Base-by-base conservation (phyloP, 2,888 invertebrate species). In the Dyspetes luteomarginatus region DNA sequence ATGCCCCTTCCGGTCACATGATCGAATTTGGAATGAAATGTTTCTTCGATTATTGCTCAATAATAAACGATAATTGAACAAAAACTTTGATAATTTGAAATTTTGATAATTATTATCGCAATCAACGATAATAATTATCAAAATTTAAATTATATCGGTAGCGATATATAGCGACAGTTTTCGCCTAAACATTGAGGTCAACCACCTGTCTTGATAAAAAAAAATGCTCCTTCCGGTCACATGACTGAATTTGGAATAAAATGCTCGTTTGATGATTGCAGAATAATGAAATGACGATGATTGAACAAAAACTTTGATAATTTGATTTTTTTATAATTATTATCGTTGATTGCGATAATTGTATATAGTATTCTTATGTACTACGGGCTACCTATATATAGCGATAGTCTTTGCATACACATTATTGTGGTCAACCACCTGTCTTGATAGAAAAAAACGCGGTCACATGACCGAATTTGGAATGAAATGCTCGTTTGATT, bases 171-270 rank as follows among this genome's bases (percentile, higher is more conserved):
- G n/a, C n/a, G n/a, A n/a, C n/a, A n/a, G n/a, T n/a, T n/a, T n/a
- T n/a, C n/a, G n/a, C n/a, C n/a, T n/a, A n/a, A n/a, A n/a, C n/a
- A n/a, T n/a, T n/a, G n/a, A n/a, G n/a, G n/a, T n/a, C n/a, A n/a
- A n/a, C n/a, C n/a, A 36, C 12, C 12, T 36, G 9, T 36, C 36
- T 36, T 12, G 36, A 36, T 36, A 12, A 36, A 36, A n/a, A n/a
- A 67, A 68, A 64, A 12, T 50, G 17, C 28, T 12, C n/a, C 50
- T 67, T 67, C 26, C 36, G 30, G 36, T 67, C 17, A 15, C 7
- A n/a, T 5, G 22, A 24, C 5, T 7, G 2, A 30, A 58, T 75
- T 67, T 36, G 15, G 45, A 67, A 67, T n/a, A 15, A 0, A 73
- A 45, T 19, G 26, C 28, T 26, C 28, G 12, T 56, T 26, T 28